These are phyloP conservation scores for Craniophora ligustri DNA, from an alignment of 2,888 invertebrate genomes.

Conservation along the genomic window DNA sequence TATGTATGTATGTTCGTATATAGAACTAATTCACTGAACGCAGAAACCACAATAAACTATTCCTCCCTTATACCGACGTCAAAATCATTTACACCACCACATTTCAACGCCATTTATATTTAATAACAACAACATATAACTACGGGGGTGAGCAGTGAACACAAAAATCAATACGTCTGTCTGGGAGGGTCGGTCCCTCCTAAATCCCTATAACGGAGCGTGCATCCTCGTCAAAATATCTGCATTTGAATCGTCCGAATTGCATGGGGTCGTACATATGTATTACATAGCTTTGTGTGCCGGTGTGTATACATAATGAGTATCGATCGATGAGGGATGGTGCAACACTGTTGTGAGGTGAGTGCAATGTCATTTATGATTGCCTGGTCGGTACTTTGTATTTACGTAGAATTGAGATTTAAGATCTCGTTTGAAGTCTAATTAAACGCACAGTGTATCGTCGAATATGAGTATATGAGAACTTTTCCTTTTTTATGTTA, in stretches of 20 bases:
- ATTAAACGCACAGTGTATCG: too few species aligned
- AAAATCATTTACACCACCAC: conserved; percentile 56
- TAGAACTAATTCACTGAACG: conserved; percentile 7
- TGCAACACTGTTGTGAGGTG: conserved; percentile 13
- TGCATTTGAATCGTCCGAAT: conserved; percentile 68
- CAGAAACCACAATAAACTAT: conserved; percentile 11
- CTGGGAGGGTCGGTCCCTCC: conserved; percentile 78
- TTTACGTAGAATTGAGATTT: too few species aligned
- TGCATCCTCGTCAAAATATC: conserved; percentile 67
- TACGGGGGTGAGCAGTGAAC: conserved; percentile 65
- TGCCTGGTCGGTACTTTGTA: conserved; percentile 24
- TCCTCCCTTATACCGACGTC: conserved; percentile 24
- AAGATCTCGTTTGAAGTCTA: too few species aligned
- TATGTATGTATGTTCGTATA: background rate
- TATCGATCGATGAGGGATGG: conserved; percentile 38
- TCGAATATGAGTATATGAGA: too few species aligned
- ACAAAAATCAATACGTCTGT: conserved; percentile 81
- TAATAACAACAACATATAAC: conserved; percentile 77
- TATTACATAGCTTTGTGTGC: conserved; percentile 14
- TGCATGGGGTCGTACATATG: conserved; percentile 47
- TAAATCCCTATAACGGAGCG: conserved; percentile 55
- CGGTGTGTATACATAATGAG: conserved; percentile 2
- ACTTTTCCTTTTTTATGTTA: too few species aligned
- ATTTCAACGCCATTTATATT: conserved; percentile 81
- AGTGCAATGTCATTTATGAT: background rate